Base-by-base conservation (phyloP, 2,113 vertebrate genomes). In the Notothenia rossii region DNA sequence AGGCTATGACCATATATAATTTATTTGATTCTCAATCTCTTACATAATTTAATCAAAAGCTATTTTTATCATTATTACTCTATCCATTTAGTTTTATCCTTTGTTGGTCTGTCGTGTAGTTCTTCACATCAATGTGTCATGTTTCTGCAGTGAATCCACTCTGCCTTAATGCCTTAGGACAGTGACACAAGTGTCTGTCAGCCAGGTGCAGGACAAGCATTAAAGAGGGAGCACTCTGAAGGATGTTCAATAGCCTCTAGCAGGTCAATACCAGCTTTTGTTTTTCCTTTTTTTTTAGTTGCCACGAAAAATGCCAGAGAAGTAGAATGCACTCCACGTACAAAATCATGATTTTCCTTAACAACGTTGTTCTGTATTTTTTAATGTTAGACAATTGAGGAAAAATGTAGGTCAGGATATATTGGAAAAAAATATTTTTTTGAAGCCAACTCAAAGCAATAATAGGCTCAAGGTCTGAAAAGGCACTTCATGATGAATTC, bases 1-100 rank as follows among this genome's bases (percentile, higher is more conserved):
- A 93, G 91, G 86, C 89, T 92, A 92, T 90, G 88, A 90, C 83
- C 76, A 91, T 91, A 91, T 93, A 92, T 94, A 90, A 93, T 94
- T 93, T 71, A 94, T 91, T 74, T 83, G 77, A 94, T 93, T 92
- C 90, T 91, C 91, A 86, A 80, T 90, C 85, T 87, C 82, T 22
- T 92, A 82, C 86, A 94, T 94, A 89, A 93, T 95, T 94, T 51
- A 92, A 87, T 84, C 61, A 29, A 84, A 83, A 85, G 74, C 88
- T 92, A 90, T 89, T 93, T 92, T 94, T 93, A 86, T 63, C 83
- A 89, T 90, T 90, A 88, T 90, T 86, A 90, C 83, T 65, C 79
- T 77, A 46, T 29, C 60, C 82, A 90, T 91, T 86, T 91, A 86
- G 84, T 91, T 90, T 79, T 74, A 84, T 93, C 88, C 89, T 87